A percentile compares a stretch with the other conserved stretches of the same genome.
These are phyloP conservation scores for Ganaspis sp. DNA, from an alignment of 1,140 invertebrate species.

Conservation along the genomic window DNA sequence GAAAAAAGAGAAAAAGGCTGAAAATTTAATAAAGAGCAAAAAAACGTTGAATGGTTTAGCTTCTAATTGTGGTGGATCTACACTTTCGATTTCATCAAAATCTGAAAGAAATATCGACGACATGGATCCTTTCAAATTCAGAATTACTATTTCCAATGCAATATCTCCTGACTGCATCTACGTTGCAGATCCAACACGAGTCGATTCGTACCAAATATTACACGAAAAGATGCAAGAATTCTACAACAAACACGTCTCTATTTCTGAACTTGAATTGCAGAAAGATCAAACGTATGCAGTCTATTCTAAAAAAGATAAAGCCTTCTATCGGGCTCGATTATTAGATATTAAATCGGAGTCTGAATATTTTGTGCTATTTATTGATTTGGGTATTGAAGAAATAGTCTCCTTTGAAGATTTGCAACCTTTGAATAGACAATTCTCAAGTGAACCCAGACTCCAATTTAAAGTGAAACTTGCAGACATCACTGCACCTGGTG, in stretches of 20 bases:
- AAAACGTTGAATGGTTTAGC: not conserved
- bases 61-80: not conserved
- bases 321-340: conserved; percentile 77
- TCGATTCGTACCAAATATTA: conserved; percentile 69
- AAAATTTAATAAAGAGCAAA: not conserved
- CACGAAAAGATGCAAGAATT: conserved; percentile 74
- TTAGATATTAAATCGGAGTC: conserved; percentile 63
- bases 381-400: conserved; percentile 76
- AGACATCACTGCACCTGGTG: conserved; percentile 77
- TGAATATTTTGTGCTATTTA: conserved; percentile 73
- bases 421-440: conserved; percentile 69
- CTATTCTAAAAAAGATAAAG: conserved; percentile 70
- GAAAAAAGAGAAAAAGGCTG: not conserved
- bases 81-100: not conserved
- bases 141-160: conserved; percentile 72
- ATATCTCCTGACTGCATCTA: conserved; percentile 77
- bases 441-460: conserved; percentile 69
- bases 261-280: conserved; percentile 66
- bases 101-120: conserved; percentile 55
- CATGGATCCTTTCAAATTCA: conserved; percentile 74
- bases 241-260: conserved; percentile 66
- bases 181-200: conserved; percentile 69
- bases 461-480: conserved; percentile 78
- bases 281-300: conserved; percentile 74
- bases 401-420: conserved; percentile 68